Base-by-base conservation (phyloP, 2,797 vertebrate species). In the Phyllotis vaccarum region DNA sequence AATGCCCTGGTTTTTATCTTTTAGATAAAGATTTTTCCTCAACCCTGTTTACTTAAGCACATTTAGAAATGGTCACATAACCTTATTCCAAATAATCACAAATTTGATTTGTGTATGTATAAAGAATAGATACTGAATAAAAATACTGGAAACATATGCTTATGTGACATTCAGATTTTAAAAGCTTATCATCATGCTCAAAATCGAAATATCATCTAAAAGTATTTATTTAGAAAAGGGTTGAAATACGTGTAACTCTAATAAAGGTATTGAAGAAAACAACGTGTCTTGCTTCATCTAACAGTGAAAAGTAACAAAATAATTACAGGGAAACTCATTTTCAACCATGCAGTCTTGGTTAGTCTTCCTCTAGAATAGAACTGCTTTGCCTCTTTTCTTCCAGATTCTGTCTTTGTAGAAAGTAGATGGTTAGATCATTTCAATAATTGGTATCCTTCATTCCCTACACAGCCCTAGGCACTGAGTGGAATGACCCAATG, bases 201-300 rank as follows among this genome's bases (percentile, higher is more conserved):
- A n/a, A n/a, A n/a, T n/a, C 11, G 46, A n/a, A 82, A 90, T 89
- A 66, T 40, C 68, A 4, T 56, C 13, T 64, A 70, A 96, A 96
- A 90, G 13, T 62, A 56, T 76, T 66, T 86, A 75, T 4, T 11
- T 60, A 83, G 56, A 83, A 91, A 80, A 75, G 12, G 56, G 27
- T 83, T 92, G 6, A 92, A 89, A 95, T 54, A 81, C 60, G 37
- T 62, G 10, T n/a, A 90, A 90, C 66, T 29, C 89, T n/a, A 91
- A 91, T 64, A 70, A 31, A 83, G 52, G 49, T 31, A 81, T 6
- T 37, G 11, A 24, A 70, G 17, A 80, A 72, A 93, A 92, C 4
- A 91, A 21, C 66, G 34, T 16, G 9, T 29, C 5, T 85, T 54
- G 0, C 90, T 94, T 90, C 46, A 49, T 17, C 58, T 90, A 46